Percentiles rank a stretch among this genome's conserved stretches.
These are phyloP conservation scores for Galeopterus variegatus DNA, from an alignment of 2,113 vertebrate species.

Conservation along the genomic window DNA sequence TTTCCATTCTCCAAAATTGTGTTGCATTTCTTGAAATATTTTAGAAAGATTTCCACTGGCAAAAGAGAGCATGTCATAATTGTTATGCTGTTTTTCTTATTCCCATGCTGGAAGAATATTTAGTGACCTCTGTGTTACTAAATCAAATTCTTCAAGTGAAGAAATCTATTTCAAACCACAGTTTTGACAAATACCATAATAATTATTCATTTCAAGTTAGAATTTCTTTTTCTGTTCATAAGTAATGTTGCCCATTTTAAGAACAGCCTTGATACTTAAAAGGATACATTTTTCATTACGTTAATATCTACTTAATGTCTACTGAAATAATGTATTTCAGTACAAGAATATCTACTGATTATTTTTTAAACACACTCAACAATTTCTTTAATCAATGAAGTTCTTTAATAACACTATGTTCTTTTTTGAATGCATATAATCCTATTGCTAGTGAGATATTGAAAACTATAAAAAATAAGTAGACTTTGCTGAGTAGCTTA, in stretches of 20 bases:
- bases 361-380: slow-evolving; percentile 22
- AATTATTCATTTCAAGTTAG: slow-evolving; percentile 55
- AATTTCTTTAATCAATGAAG: slow-evolving; percentile 54
- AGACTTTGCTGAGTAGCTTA: neutral
- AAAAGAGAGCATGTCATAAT: neutral
- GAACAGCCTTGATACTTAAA: slow-evolving; percentile 48
- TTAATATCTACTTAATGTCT: too few relatives aligned
- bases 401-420: slow-evolving; percentile 19
- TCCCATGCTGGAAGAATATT: neutral
- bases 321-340: too few relatives aligned
- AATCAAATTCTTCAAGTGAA: slow-evolving; percentile 35
- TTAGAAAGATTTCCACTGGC: neutral
- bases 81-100: neutral
- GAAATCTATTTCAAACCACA: slow-evolving; percentile 54
- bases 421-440: slow-evolving; percentile 33
- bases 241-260: slow-evolving; percentile 53
- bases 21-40: slow-evolving; percentile 16
- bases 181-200: slow-evolving; percentile 61
- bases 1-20: slow-evolving; percentile 30
- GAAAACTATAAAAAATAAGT: slow-evolving; percentile 35
- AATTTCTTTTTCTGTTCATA: slow-evolving; percentile 46
- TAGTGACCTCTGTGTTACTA: neutral
- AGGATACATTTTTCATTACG: slow-evolving; percentile 11
- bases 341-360: neutral
- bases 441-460: slow-evolving; percentile 37